Percentiles rank a stretch among this genome's conserved stretches.
Conservation (phyloP, 2,888 invertebrate genomes). For the Drosophila leonis region DNA sequence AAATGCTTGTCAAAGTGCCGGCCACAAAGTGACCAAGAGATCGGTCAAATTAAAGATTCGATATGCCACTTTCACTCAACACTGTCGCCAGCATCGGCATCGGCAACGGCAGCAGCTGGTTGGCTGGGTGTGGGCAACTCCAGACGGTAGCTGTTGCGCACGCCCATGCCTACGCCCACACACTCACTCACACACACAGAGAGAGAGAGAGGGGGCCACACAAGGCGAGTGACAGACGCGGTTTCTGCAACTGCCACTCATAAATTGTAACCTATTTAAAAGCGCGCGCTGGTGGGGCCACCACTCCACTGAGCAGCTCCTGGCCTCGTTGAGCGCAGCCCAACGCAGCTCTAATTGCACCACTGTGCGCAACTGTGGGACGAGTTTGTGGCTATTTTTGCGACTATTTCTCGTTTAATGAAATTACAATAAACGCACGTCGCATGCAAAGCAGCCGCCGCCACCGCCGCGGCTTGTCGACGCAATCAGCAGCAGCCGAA, state of each 20-base stretch:
- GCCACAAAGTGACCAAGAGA: constrained; percentile 70
- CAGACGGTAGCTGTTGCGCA: constrained; percentile 30
- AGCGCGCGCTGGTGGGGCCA: constrained; percentile 7
- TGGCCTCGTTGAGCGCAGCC: background rate
- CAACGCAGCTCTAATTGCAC: constrained; percentile 70
- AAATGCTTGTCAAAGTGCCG: constrained; percentile 71
- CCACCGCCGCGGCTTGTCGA: constrained; percentile 36
- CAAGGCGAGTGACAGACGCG: constrained; percentile 42
- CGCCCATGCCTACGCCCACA: constrained; percentile 17
- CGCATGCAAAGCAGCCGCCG: constrained; percentile 44
- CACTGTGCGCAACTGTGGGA: constrained; percentile 49
- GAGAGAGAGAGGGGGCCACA: constrained; percentile 24
- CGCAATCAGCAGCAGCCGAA: constrained; percentile 40
- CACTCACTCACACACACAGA: background rate
- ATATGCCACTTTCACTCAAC: constrained; percentile 76
- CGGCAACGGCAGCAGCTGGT: constrained; percentile 2
- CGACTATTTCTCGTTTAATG: constrained; percentile 78
- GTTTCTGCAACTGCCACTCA: constrained; percentile 61
- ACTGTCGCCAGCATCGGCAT: constrained; percentile 39
- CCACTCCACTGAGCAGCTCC: constrained; percentile 1
- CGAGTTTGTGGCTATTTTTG: constrained; percentile 53
- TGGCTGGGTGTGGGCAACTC: constrained; percentile 4
- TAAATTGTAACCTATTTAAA: constrained; percentile 79
- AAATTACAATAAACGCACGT: constrained; percentile 79
- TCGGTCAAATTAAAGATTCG: constrained; percentile 76